phyloP scores from a whole-genome alignment of 2,113 vertebrate genomes.

The Micromys minutus region DNA sequence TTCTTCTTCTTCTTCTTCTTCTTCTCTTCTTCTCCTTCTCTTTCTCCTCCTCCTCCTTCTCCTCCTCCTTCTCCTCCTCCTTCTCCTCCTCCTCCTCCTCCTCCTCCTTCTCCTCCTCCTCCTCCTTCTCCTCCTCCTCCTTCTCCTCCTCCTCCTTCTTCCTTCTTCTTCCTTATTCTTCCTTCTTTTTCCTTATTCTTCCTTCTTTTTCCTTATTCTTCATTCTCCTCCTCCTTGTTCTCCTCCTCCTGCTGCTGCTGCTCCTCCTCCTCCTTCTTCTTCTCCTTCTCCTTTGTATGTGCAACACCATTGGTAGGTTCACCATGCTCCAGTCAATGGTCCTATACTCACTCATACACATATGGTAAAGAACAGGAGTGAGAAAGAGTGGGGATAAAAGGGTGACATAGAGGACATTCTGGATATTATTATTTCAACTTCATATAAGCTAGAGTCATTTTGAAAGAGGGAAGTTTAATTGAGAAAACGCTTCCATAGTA shows the following conservation, averaged over 20 bases:
- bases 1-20: neutral
- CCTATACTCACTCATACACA: neutral
- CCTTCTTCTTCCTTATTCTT: too few species aligned
- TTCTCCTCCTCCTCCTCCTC: too few species aligned
- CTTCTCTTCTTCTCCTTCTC: neutral
- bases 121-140: too few species aligned
- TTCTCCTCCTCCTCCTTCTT: too few species aligned
- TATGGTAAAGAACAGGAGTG: neutral
- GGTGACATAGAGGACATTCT: neutral
- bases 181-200: too few species aligned
- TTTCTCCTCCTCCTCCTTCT: neutral
- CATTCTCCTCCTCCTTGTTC: too few species aligned
- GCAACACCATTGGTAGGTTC: neutral
- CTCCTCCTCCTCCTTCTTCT: too few species aligned
- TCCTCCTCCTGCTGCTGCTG: too few species aligned
- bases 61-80: neutral
- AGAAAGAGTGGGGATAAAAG: neutral
- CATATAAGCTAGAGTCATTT: neutral
- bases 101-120: too few species aligned
- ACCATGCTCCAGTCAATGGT: neutral
- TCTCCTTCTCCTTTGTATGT: neutral
- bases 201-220: too few species aligned
- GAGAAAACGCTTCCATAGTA: neutral
- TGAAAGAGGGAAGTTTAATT: neutral
- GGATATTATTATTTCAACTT: neutral